Conservation (phyloP, 1,140 invertebrate species). For the Solenopsis fugax region DNA sequence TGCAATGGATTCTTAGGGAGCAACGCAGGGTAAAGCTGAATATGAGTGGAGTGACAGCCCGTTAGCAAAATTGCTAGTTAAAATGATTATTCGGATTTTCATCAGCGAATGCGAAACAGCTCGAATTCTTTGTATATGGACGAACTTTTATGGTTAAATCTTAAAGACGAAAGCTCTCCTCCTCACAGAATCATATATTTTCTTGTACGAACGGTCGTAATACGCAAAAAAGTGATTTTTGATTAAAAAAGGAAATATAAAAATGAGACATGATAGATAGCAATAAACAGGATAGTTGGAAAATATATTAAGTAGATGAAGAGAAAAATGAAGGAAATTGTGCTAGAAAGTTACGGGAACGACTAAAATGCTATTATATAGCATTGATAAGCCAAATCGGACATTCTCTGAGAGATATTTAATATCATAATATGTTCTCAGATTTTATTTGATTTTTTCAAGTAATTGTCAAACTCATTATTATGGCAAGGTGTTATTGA, state of each 20-base stretch:
- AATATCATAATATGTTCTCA: neutral
- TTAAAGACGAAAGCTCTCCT: constrained; percentile 32
- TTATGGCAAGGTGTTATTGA: neutral
- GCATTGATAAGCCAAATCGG: constrained; percentile 31
- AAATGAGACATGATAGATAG: neutral
- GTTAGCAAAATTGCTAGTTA: constrained; percentile 66
- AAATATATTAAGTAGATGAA: constrained; percentile 28
- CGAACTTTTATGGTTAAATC: constrained; percentile 30
- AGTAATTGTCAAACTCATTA: neutral
- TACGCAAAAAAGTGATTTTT: constrained; percentile 34
- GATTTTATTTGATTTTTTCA: constrained; percentile 12
- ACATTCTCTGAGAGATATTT: constrained; percentile 23
- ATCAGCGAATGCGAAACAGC: constrained; percentile 40
- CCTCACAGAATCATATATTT: constrained; percentile 54
- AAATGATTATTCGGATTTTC: constrained; percentile 41
- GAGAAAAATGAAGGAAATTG: neutral
- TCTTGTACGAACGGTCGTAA: constrained; percentile 36
- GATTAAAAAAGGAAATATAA: neutral
- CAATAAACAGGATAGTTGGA: constrained; percentile 8
- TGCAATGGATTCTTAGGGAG: constrained; percentile 40
- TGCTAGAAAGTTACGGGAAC: constrained; percentile 26
- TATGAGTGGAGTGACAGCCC: constrained; percentile 61
- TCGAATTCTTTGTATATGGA: constrained; percentile 48
- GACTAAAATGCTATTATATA: constrained; percentile 37
- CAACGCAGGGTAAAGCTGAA: constrained; percentile 43